Evolutionary conservation across 1,140 invertebrate genomes (phyloP), one percentile per base, ranked within the genome.

Genomic region (Archivesica marissinica): DNA sequence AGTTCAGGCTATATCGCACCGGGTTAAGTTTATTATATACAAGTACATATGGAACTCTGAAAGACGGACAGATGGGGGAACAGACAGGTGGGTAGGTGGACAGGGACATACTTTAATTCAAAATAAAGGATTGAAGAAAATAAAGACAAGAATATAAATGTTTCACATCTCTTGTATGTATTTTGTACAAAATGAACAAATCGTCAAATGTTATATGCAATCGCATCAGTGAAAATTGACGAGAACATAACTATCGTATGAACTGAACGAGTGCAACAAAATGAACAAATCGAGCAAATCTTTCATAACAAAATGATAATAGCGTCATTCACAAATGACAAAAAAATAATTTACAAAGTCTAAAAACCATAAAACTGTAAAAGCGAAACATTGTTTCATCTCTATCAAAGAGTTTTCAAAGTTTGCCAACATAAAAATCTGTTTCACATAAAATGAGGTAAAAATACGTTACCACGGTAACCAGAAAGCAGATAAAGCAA

Each of bases 151-250:
- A 25, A 47, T 2, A 15, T 47, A 33, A 68, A 28, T 13, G n/a
- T 47, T 72, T 72, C 68, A 72, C 68, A 72, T 72, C 41, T 72
- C 68, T 64, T 72, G 68, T 30, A 72, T 72, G 68, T 72, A 72
- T 52, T 72, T 72, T 72, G 68, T 72, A 72, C 68, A 72, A 41
- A 72, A 72, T 72, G 68, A 72, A 72, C 68, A 72, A 41, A 25
- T 68, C 25, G 44, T 41, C 35, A 30, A n/a, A n/a, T 47, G 11
- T 72, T 47, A 33, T 72, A 50, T 50, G 25, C 68, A 72, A 72
- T 72, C 33, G 15, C 38, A 70, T 70, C 39, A 72, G 50, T 33
- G 9, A 72, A 47, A 72, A 33, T 15, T 72, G 68, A 44, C 68
- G 50, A 25, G 44, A 72, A 72, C 28, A 72, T 6, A 56, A 56